These are phyloP conservation scores for Cheilosia pagana DNA, from an alignment of 2,888 invertebrate species.

Conservation along the genomic window DNA sequence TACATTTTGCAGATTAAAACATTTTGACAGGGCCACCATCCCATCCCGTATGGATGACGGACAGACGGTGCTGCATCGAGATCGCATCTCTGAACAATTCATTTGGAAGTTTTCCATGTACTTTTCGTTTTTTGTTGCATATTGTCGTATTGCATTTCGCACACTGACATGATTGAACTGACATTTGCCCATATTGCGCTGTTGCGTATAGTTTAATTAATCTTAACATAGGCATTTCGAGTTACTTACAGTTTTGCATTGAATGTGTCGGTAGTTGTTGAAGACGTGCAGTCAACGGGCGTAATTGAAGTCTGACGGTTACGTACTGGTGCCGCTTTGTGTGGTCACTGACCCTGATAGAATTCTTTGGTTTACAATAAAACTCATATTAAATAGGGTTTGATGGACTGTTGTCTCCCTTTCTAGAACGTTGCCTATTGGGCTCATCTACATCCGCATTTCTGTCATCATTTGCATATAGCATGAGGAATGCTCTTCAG, in stretches of 20 bases:
- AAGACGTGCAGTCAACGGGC: conserved; percentile 18
- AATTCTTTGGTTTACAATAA: not conserved
- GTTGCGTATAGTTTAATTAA: conserved; percentile 62
- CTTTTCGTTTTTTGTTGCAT: conserved; percentile 40
- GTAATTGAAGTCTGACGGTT: conserved; percentile 31
- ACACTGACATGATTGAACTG: conserved; percentile 59
- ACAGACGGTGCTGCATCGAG: conserved; percentile 1
- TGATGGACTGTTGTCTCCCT: no score
- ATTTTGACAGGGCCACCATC: conserved; percentile 59
- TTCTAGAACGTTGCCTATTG: no score
- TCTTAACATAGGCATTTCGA: conserved; percentile 51
- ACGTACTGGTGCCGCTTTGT: conserved; percentile 1
- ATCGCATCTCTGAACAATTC: conserved; percentile 54
- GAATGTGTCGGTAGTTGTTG: conserved; percentile 32
- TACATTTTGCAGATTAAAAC: conserved; percentile 57
- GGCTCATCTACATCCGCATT: not conserved
- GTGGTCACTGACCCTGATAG: conserved; percentile 34
- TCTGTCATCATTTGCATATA: conserved; percentile 18
- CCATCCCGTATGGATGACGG: conserved; percentile 14
- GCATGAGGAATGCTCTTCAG: conserved; percentile 48
- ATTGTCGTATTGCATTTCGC: conserved; percentile 67
- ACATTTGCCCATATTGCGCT: conserved; percentile 54
- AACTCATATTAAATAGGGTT: no score
- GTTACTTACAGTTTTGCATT: conserved; percentile 46
- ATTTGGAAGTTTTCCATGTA: conserved; percentile 51